Evolutionary conservation across 1,140 invertebrate species (phyloP), one percentile per base, ranked within the genome.

Genomic region (Macrobrachium rosenbergii): DNA sequence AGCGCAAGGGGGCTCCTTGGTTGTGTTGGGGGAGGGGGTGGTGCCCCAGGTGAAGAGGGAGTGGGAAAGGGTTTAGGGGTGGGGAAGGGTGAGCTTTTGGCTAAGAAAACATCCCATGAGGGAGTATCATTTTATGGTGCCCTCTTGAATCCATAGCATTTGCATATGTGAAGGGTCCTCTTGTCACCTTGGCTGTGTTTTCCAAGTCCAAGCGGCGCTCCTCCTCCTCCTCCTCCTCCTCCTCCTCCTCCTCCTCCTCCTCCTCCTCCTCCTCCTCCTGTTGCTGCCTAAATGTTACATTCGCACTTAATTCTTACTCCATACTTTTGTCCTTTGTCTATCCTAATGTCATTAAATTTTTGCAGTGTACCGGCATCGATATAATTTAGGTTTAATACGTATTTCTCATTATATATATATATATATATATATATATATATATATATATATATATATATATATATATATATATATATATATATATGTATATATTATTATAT

Each of bases 91-190:
- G 43, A 45, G n/a, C 17, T 37, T 37, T 80, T 62, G 67, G 77
- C 78, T 81, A 59, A 81, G 84, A 87, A 87, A 87, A 86, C 84
- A 87, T 58, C 77, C 77, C 67, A 52, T 81, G 37, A 52, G n/a
- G 59, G 19, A 69, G 84, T 81, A 87, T 87, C 84, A 77, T 59
- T 87, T 87, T 87, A 87, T 87, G 84, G 84, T 67, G 43, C 45
- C 76, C 69, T 45, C 84, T 87, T 87, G 78, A 81, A 87, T 87
- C 72, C 84, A 63, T 87, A 63, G 80, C 60, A 87, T 87, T 87
- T 87, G 84, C 84, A 87, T 87, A 87, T 80, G 52, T 87, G 84
- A 81, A 87, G 84, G 84, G 84, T 79, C 73, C 84, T 87, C 84
- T 87, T 87, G 84, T 87, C 84, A 81, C 84, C 84, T 81, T 59